phyloP scores from a whole-genome alignment of 2,888 invertebrate genomes.

The Spodoptera exigua region DNA sequence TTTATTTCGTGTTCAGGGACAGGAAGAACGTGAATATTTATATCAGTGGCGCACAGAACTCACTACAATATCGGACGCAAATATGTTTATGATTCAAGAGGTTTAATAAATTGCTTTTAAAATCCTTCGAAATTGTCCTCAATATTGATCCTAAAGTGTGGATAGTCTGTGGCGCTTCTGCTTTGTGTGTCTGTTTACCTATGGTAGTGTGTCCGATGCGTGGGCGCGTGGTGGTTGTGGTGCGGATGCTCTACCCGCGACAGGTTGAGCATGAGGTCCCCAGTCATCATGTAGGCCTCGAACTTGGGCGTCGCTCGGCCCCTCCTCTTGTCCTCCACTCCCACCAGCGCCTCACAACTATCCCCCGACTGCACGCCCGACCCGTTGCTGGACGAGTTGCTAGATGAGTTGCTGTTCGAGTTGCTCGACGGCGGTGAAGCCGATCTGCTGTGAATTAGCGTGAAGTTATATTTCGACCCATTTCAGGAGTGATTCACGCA shows the following conservation, averaged over 20 bases:
- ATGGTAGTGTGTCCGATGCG: constrained; percentile 84
- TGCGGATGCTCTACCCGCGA: constrained; percentile 93
- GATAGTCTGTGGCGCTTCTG: too few relatives aligned
- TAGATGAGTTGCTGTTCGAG: constrained; percentile 81
- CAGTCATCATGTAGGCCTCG: constrained; percentile 99
- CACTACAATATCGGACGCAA: too few relatives aligned
- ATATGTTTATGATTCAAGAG: too few relatives aligned
- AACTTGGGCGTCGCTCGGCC: constrained; percentile 90
- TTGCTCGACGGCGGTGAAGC: constrained; percentile 84
- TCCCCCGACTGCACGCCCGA: constrained; percentile 88
- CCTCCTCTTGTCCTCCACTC: constrained; percentile 79
- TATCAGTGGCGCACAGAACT: too few relatives aligned
- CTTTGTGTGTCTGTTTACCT: constrained; percentile 64
- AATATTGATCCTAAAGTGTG: too few relatives aligned
- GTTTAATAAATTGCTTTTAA: too few relatives aligned
- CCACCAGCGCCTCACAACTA: constrained; percentile 82
- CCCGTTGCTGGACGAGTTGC: constrained; percentile 84
- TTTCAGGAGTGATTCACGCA: too few relatives aligned
- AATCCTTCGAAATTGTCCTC: too few relatives aligned
- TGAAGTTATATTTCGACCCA: too few relatives aligned
- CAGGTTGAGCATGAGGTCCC: constrained; percentile 97
- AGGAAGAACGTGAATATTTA: too few relatives aligned
- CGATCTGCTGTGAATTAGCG: constrained; percentile 68
- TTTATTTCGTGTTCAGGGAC: too few relatives aligned
- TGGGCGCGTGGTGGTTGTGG: constrained; percentile 86